A percentile compares a stretch with the other conserved stretches of the same genome.
Evolutionary conservation across 2,888 invertebrate genomes (phyloP).

Genomic region (Nomada hirtipes): DNA sequence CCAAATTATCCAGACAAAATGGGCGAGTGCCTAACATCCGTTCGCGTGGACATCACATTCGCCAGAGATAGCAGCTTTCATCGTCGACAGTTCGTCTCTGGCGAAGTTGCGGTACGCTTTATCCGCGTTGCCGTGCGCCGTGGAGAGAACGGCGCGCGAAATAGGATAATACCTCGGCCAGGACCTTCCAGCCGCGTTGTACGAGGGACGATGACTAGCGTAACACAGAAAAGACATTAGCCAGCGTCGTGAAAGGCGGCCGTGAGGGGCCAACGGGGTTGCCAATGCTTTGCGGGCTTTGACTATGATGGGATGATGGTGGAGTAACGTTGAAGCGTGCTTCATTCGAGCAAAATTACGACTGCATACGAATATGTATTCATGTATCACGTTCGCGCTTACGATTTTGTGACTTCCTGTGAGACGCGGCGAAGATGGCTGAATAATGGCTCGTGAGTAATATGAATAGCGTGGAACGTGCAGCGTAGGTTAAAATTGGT

Average conservation of each 20-base stretch:
- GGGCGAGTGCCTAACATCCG: neutral
- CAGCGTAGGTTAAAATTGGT: neutral
- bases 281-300: conserved; percentile 57
- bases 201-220: conserved; percentile 79
- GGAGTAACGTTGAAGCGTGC: conserved; percentile 71
- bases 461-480: neutral
- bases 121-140: conserved; percentile 71
- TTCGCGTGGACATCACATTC: neutral
- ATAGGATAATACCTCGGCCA: conserved; percentile 79
- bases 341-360: conserved; percentile 73
- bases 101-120: conserved; percentile 50
- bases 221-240: conserved; percentile 84
- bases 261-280: conserved; percentile 65
- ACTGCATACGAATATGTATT: conserved; percentile 57
- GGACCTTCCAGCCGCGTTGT: conserved; percentile 70
- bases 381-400: conserved; percentile 9
- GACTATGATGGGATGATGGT: conserved; percentile 70
- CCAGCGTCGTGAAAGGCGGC: conserved; percentile 73
- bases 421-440: neutral
- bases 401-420: neutral
- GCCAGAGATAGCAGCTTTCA: neutral
- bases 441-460: neutral
- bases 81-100: conserved; percentile 16
- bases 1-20: neutral
- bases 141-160: conserved; percentile 65